Evolutionary conservation across 2,888 invertebrate genomes (phyloP), one percentile per base, ranked within the genome.

Genomic region (Cephus runcator): DNA sequence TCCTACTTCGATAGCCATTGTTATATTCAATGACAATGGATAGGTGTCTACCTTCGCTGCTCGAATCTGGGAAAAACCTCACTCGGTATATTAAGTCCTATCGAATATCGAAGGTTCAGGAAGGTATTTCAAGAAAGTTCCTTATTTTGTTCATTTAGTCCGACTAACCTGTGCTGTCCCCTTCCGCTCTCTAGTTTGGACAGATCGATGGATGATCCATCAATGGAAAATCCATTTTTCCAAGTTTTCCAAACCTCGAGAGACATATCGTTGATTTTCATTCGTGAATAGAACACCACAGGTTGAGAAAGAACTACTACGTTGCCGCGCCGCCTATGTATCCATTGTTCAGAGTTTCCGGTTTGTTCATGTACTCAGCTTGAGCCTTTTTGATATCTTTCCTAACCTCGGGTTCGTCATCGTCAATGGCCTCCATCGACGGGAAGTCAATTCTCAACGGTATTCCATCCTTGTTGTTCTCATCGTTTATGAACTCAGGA

Each of bases 291-390:
- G 56, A 56, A 56, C 56, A 56, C 56, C 56, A 56, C 56, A 56
- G 56, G 23, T 56, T 34, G 76, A 77, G 79, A 85, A 56, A 56
- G 56, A 56, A 56, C 56, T 56, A 56, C 88, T 91, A 90, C 87
- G 91, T 91, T 73, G 85, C 83, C 69, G 89, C 86, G 69, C 88
- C 87, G 76, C 90, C 87, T 56, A 90, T 90, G 79, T 90, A 91
- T 40, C 91, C 91, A 75, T 91, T 91, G 81, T 91, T 91, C 69
- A 91, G 79, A 0, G 86, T 87, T 77, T 90, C 90, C 40, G 84
- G 79, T 80, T 87, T 89, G 56, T 87, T 88, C 35, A 79, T 79
- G 77, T 87, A 88, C 40, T 88, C 88, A 31, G 76, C 76, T 35
- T 83, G 82, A 12, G 83, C 77, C 75, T 79, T 78, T 79, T 85